These are phyloP conservation scores for Momotus momota DNA, from an alignment of 2,797 vertebrate genomes.

Conservation along the genomic window DNA sequence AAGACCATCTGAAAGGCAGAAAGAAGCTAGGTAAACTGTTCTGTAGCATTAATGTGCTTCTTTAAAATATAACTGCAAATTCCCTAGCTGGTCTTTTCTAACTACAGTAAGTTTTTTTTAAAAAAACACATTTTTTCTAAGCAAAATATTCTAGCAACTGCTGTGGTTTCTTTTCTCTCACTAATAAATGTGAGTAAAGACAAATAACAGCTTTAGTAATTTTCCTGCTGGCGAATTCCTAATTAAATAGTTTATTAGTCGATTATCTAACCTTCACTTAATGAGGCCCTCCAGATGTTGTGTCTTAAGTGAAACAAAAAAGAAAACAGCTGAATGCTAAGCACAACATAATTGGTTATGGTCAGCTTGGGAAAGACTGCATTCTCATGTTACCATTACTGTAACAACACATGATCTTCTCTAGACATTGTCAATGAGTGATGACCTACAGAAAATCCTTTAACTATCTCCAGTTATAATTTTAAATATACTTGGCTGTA, in stretches of 20 bases:
- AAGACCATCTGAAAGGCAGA: background rate
- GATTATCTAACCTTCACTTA: constrained; percentile 35
- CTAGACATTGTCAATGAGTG: background rate
- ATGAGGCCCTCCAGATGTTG: constrained; percentile 59
- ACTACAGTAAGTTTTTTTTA: background rate
- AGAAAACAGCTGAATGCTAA: constrained; percentile 52
- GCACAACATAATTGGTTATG: constrained; percentile 27
- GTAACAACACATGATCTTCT: background rate
- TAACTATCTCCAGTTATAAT: background rate
- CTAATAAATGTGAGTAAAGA: background rate
- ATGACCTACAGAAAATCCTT: constrained; percentile 34
- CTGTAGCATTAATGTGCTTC: background rate
- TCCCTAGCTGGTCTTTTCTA: background rate
- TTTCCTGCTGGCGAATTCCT: constrained; percentile 4
- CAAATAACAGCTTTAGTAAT: constrained; percentile 29
- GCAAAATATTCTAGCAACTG: background rate
- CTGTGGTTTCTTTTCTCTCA: background rate
- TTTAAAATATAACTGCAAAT: background rate
- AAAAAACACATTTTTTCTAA: background rate
- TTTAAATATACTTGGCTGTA: background rate
- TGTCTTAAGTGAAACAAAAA: constrained; percentile 44
- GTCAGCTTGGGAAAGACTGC: constrained; percentile 5
- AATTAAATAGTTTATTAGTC: constrained; percentile 52
- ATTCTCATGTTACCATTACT: constrained; percentile 8
- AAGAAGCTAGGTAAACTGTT: background rate